phyloP scores from a whole-genome alignment of 2,888 invertebrate species.

The Cerastis leucographa region DNA sequence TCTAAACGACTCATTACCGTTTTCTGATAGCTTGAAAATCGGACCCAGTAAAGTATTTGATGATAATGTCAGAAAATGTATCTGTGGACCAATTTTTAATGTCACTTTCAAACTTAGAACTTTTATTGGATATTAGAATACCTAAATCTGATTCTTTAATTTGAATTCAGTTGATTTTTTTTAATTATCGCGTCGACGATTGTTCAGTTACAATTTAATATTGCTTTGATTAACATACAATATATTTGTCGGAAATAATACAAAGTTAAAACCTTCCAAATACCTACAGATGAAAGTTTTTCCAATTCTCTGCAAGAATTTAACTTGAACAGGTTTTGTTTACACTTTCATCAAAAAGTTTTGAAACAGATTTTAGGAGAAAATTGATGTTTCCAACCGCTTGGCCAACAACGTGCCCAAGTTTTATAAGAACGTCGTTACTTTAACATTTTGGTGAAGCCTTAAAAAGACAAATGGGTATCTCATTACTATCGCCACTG shows the following conservation, averaged over 20 bases:
- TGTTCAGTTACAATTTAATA: neutral
- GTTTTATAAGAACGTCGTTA: slow-evolving; percentile 45
- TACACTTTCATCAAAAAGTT: slow-evolving; percentile 8
- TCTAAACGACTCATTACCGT: slow-evolving; percentile 46
- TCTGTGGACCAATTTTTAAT: neutral
- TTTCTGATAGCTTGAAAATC: slow-evolving; percentile 47
- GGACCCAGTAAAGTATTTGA: slow-evolving; percentile 9
- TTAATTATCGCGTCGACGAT: neutral
- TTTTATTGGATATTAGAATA: neutral
- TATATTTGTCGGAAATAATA: neutral
- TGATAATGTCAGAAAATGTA: neutral
- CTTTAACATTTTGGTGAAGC: slow-evolving; percentile 78
- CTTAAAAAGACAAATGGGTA: slow-evolving; percentile 84
- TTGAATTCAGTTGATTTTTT: neutral
- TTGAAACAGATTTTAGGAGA: slow-evolving; percentile 16
- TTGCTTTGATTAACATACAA: neutral
- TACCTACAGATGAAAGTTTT: neutral
- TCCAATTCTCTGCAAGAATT: neutral
- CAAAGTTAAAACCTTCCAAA: neutral
- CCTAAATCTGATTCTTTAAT: neutral
- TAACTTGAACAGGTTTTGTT: neutral
- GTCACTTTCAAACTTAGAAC: neutral
- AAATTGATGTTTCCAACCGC: slow-evolving; percentile 59
- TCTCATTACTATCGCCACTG: slow-evolving; percentile 79
- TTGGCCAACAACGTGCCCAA: slow-evolving; percentile 11